Conservation (phyloP, 2,113 vertebrate genomes). For the Pipa parva region DNA sequence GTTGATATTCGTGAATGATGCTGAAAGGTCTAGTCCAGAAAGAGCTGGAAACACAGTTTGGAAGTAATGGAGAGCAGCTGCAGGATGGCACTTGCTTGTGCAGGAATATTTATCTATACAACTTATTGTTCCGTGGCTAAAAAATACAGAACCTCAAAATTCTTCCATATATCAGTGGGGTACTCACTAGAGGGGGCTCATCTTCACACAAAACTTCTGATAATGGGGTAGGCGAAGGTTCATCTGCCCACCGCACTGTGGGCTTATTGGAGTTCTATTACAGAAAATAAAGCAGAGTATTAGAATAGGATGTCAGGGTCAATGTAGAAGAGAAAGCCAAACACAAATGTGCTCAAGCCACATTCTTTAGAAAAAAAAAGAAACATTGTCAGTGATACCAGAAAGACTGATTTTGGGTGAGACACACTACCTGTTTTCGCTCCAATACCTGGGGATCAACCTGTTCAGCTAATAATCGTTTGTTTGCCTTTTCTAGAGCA, state of each 20-base stretch:
- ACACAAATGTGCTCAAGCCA: neutral
- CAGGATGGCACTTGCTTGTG: no score
- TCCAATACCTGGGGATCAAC: neutral
- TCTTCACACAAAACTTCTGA: constrained; percentile 6
- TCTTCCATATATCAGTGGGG: neutral
- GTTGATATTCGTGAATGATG: no score
- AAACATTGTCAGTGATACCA: neutral
- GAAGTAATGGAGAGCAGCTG: no score
- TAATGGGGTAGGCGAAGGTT: neutral
- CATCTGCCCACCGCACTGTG: constrained; percentile 28
- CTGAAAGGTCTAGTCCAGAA: no score
- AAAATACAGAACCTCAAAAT: no score
- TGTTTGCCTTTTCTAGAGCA: constrained; percentile 30
- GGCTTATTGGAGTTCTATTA: constrained; percentile 3
- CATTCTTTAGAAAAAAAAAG: neutral
- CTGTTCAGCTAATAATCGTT: neutral
- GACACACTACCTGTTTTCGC: neutral
- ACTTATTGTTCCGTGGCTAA: no score
- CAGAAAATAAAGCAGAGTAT: neutral
- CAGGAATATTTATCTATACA: no score
- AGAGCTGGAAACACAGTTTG: no score
- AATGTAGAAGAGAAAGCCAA: neutral
- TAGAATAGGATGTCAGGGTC: neutral
- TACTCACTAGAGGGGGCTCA: constrained; percentile 5
- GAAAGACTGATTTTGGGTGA: neutral